Base-by-base conservation (phyloP, 2,888 invertebrate genomes). In the Cheiracanthium punctorium region DNA sequence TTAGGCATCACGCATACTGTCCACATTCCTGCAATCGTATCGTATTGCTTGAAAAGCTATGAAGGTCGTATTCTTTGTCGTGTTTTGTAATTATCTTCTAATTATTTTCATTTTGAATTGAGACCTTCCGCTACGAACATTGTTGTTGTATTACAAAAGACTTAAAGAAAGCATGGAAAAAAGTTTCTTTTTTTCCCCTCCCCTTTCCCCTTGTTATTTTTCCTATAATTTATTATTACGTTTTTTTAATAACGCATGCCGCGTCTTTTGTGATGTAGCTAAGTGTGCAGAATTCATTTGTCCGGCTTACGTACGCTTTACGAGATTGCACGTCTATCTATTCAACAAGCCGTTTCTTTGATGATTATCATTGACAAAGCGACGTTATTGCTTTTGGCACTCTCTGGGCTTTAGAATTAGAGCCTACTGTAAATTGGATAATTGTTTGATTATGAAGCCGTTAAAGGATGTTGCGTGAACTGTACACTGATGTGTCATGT, bases 381-480 rank as follows among this genome's bases (percentile, higher is more conserved):
- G 32, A 67, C 67, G 32, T 30, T 32, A n/a, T 67, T 67, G 30
- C 67, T n/a, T 67, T n/a, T 67, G 30, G 32, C 32, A 67, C 67
- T 67, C 67, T 67, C 32, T 58, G 58, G 24, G 58, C 58, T 58
- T 58, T 58, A 58, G 58, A 58, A n/a, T 69, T 69, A 67, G 73
- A 43, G 17, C 17, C 12, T 14, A 28, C 52, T 67, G 32, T 71
- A 70, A 84, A 84, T 84, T 84, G 79, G 79, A 77, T 79, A 84
- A 84, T 84, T 84, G 84, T 69, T 79, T 74, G 73, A 84, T 84
- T 79, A 84, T 30, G 28, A 64, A 67, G 37, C 24, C 37, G 41
- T 29, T 28, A 58, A 71, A 84, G 84, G 84, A 84, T 79, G 79
- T 69, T 79, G 58, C 72, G 65, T 67, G 72, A 43, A 30, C 73